Base-by-base conservation (phyloP, 1,140 invertebrate genomes). In the Eciton burchellii region DNA sequence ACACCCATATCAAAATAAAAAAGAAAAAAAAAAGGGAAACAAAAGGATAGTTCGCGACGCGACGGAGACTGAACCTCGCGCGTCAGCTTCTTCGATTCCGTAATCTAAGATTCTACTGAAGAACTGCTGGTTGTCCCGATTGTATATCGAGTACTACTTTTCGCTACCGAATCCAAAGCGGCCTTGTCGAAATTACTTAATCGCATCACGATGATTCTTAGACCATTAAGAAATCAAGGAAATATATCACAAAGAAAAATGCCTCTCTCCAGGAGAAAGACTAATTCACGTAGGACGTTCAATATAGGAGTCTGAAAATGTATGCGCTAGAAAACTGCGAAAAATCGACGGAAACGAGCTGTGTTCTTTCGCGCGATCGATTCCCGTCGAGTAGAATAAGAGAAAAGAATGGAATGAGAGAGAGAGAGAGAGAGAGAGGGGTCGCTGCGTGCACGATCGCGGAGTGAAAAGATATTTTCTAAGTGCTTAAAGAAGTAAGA, bases 1-100 rank as follows among this genome's bases (percentile, higher is more conserved):
- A 70, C 35, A 52, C 66, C 29, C 71, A 83, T 87, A 86, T 87
- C 85, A 83, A 45, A 74, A 43, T 63, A 70, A 82, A 35, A 6
- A 19, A 26, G n/a, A n/a, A n/a, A n/a, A n/a, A n/a, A n/a, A n/a
- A n/a, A n/a, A n/a, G n/a, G n/a, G n/a, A n/a, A n/a, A n/a, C n/a
- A n/a, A n/a, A n/a, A n/a, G n/a, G 26, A 35, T 47, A 82, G 49
- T 21, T 49, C 72, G 12, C 54, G 65, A 19, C 6, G 16, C 56
- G 68, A 12, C 14, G 49, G 35, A 19, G 62, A 68, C 24, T 21
- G 63, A 79, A n/a, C n/a, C n/a, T 70, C 74, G 68, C 63, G n/a
- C 9, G 26, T 43, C 8, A 56, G 49, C 16, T 11, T 19, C 62
- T 73, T 5, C 8, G 41, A 21, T 45, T 14, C 45, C 59, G 16